Conservation (phyloP, 2,888 invertebrate genomes). For the Hirtodrosophila trivittata region DNA sequence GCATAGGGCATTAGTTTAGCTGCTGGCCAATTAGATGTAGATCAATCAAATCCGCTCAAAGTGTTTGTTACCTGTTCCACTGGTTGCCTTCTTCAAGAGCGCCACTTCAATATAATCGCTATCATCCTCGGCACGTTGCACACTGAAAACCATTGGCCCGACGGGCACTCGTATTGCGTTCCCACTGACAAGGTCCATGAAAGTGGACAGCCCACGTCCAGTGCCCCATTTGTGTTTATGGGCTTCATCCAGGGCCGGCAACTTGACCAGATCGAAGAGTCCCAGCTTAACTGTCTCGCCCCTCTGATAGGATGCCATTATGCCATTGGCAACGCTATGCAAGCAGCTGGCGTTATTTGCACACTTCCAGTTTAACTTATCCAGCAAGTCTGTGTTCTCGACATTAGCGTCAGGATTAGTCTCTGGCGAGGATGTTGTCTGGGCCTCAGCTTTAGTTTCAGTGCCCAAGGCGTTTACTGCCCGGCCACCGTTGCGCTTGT, state of each 20-base stretch:
- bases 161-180: slow-evolving; percentile 83
- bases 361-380: slow-evolving; percentile 84
- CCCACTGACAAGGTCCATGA: slow-evolving; percentile 81
- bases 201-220: slow-evolving; percentile 77
- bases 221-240: slow-evolving; percentile 66
- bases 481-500: slow-evolving; percentile 62
- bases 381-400: slow-evolving; percentile 76
- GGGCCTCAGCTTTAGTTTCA: too few species aligned
- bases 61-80: slow-evolving; percentile 76
- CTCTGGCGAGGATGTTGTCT: slow-evolving; percentile 4
- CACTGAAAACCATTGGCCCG: slow-evolving; percentile 83
- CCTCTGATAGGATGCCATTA: slow-evolving; percentile 85
- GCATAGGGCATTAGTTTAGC: slow-evolving; percentile 16
- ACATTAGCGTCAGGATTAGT: slow-evolving; percentile 21
- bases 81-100: slow-evolving; percentile 78
- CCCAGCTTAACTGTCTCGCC: slow-evolving; percentile 86
- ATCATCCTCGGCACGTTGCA: slow-evolving; percentile 82
- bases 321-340: slow-evolving; percentile 85
- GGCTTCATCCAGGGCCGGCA: slow-evolving; percentile 74
- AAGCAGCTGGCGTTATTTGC: slow-evolving; percentile 87
- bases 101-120: slow-evolving; percentile 83
- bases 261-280: slow-evolving; percentile 85
- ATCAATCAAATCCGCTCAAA: slow-evolving; percentile 31
- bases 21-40: slow-evolving; percentile 28
- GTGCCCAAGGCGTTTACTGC: slow-evolving; percentile 38